Evolutionary conservation across 2,113 vertebrate species (phyloP), one percentile per base, ranked within the genome.

Genomic region (Bujurquina vittata): DNA sequence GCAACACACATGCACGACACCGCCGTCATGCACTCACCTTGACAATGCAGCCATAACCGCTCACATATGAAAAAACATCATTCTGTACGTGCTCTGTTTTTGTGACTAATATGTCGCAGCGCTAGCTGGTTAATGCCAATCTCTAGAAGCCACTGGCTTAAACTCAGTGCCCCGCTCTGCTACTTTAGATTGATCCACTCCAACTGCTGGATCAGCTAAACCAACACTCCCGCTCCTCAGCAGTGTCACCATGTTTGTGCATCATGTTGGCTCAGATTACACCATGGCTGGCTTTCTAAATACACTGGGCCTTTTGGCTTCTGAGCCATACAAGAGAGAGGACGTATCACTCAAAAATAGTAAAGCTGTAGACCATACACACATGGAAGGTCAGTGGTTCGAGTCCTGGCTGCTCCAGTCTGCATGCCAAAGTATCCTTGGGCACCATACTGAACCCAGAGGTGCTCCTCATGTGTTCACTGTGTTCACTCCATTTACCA

Each of bases 1-100:
- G 85, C 62, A 75, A 85, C 86, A 85, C 79, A 82, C 87, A 87
- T 7, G 55, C 59, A 35, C 7, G 11, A 57, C 37, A 52, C 7
- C 59, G 33, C n/a, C 35, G 43, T n/a, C 52, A 65, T 8, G 10
- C 7, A 55, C 55, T 75, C 56, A 40, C 73, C n/a, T 12, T 37
- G 55, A 54, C 5, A 57, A 11, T 3, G 4, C 33, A 67, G 54
- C 23, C 62, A 26, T 79, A 80, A 84, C 62, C 60, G 35, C 35
- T 77, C 56, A 54, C 77, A 84, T 29, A 6, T 29, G 62, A 43
- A 58, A 10, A 82, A 84, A 75, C 55, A 83, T 15, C n/a, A 75
- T 29, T 33, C 82, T 40, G 17, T 22, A 52, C 57, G 62, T 52
- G 55, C 40, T 49, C 63, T 26, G 67, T 80, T 87, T 76, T 88